Base-by-base conservation (phyloP, 2,797 vertebrate genomes). In the Phrynocephalus forsythii region DNA sequence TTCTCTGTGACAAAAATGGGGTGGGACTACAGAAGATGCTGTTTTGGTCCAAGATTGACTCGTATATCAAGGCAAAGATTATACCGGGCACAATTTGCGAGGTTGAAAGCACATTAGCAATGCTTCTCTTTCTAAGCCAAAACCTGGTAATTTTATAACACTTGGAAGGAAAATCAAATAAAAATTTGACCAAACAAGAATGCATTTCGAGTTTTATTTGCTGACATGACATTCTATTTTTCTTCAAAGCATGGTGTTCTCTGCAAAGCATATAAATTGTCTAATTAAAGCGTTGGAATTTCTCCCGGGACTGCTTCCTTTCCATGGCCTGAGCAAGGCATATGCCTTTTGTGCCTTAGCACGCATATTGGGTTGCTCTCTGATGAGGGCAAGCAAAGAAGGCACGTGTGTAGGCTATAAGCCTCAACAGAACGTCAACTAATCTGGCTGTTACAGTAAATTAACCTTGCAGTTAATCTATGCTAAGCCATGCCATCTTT, bases 401-500 rank as follows among this genome's bases (percentile, higher is more conserved):
- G 50, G 30, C 48, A 50, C 38, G 13, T 22, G 8, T 3, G 8
- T 24, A 52, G 79, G 1, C 26, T 76, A 11, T 68, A 90, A 90
- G 80, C 71, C 67, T 84, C 82, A 75, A 87, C 86, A 71, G 92
- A 82, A 66, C 91, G 11, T 56, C 78, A 85, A 38, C 83, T 81
- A 80, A 88, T 69, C 71, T 88, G 81, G 83, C 18, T 22, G 6
- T 30, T 28, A 68, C 28, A 44, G 78, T 67, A 56, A 72, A 50
- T 89, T 91, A 72, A 84, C 77, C 69, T 87, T 87, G 77, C 48
- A 60, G 85, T 87, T 87, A 84, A 87, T 71, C 68, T 84, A 81
- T 90, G 85, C 85, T 84, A 87, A 84, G 60, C 77, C 77, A 76
- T 56, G 73, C 76, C 20, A 79, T 13, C 44, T 75, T 56, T 48